Base-by-base conservation (phyloP, 2,888 invertebrate genomes). In the Diaperis boleti region DNA sequence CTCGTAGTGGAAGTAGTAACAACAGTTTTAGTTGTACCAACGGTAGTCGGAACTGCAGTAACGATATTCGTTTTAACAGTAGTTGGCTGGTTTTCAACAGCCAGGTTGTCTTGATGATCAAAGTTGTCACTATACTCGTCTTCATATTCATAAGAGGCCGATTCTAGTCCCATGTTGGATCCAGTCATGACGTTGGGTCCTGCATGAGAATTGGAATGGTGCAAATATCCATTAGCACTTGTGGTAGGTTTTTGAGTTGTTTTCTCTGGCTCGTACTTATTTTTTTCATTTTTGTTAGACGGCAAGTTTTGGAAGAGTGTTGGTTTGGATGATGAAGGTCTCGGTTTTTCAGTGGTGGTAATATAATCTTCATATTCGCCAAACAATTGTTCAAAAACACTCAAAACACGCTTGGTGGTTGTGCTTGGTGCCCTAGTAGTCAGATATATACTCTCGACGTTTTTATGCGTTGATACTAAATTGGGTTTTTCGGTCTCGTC, bases 351-450 rank as follows among this genome's bases (percentile, higher is more conserved):
- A 20, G 69, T 72, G 17, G 33, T 78, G 72, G 65, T 78, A 72
- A 65, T 80, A 72, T 56, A 69, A 39, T 75, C 59, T 68, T 83
- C 83, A 44, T 81, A 81, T 10, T 79, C 79, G 2, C 81, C 81
- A 66, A 82, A 82, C 7, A 82, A 65, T 65, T 82, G 81, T 60
- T 82, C 82, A 54, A 82, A 81, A 14, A 82, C 65, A 65, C 79
- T 83, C 78, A 74, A 80, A 63, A 68, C 72, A 72, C 69, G 73
- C 68, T 69, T 82, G 0, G 85, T 84, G 1, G 83, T 77, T 0
- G 77, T 75, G 65, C 1, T 62, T 35, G 17, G 67, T 17, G 67
- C 47, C 69, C 72, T 69, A 3, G 76, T 72, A 1, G 78, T 77
- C n/a, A 75, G 59, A 60, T 75, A 72, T 37, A 74, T 66, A 33